Base-by-base conservation (phyloP, 2,797 vertebrate species). In the Artibeus jamaicensis region DNA sequence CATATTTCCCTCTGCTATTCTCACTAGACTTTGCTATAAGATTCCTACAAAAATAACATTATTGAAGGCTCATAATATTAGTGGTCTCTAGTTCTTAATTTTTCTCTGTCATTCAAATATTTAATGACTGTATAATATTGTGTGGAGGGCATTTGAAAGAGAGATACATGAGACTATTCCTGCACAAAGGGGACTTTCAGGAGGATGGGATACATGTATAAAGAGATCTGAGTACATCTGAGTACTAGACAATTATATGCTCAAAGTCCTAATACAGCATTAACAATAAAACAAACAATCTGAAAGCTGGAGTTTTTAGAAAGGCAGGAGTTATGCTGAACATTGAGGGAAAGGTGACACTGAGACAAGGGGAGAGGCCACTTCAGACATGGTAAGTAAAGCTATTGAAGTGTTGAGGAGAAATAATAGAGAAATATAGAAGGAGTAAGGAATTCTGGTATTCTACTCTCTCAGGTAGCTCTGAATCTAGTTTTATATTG, bases 1-100 rank as follows among this genome's bases (percentile, higher is more conserved):
- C 74, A 46, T 53, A 46, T 32, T 32, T 73, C 46, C 48, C 57
- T 91, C 68, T 77, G 62, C 42, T 89, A 12, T 92, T 70, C 44
- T 91, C 55, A 55, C 26, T 79, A 68, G 37, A 50, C 29, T 83
- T 67, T 77, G 70, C 21, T 88, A 34, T 59, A 88, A 32, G 44
- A 62, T 77, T 59, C 3, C 65, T 88, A 46, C 32, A 70, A 70
- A 88, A 62, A 39, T 70, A 16, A 48, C 10, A n/a, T 78, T 90
- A 48, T n/a, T 94, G 37, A 79, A 77, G 50, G 76, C 71, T 91
- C 62, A 59, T 85, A 84, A 86, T 95, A 16, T 76, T 68, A 68
- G 50, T 59, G 48, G 29, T 42, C 39, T 83, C 42, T 88, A 81
- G 37, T 86, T 79, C 37, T 86, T 88, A 79, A 68, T 86, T 91